Conservation (phyloP, 2,888 invertebrate genomes). For the Desoria tigrina region DNA sequence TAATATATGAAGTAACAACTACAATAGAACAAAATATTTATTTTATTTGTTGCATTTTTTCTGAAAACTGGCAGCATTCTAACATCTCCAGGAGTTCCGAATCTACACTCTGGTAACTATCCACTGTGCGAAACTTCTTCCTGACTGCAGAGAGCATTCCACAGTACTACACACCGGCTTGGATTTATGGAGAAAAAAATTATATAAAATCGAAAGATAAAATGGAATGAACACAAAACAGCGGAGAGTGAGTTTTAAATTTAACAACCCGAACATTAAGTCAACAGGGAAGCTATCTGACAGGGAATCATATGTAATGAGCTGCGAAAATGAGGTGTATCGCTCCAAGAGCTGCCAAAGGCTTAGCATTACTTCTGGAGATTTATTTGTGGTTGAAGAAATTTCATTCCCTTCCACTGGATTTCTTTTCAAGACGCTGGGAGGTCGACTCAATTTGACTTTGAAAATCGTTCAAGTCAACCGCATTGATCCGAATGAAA, state of each 20-base stretch:
- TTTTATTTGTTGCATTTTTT: too few relatives aligned
- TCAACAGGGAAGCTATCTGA: conserved; percentile 23
- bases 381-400: conserved; percentile 38
- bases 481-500: conserved; percentile 23
- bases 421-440: conserved; percentile 23
- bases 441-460: conserved; percentile 26
- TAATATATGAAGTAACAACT: too few relatives aligned
- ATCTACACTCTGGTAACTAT: too few relatives aligned
- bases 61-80: too few relatives aligned
- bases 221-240: neutral
- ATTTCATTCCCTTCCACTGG: conserved; percentile 23
- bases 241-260: conserved; percentile 9
- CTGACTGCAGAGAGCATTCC: too few relatives aligned
- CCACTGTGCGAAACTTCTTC: too few relatives aligned
- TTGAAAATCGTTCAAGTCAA: conserved; percentile 13
- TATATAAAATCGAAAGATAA: neutral
- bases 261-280: neutral
- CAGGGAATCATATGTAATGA: conserved; percentile 42
- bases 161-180: too few relatives aligned
- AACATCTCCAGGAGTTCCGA: too few relatives aligned
- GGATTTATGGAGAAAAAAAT: neutral
- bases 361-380: conserved; percentile 26
- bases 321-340: conserved; percentile 50
- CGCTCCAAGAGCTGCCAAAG: conserved; percentile 40
- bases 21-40: too few relatives aligned